Conservation (phyloP, 2,888 invertebrate species). For the Girardia tigrina region DNA sequence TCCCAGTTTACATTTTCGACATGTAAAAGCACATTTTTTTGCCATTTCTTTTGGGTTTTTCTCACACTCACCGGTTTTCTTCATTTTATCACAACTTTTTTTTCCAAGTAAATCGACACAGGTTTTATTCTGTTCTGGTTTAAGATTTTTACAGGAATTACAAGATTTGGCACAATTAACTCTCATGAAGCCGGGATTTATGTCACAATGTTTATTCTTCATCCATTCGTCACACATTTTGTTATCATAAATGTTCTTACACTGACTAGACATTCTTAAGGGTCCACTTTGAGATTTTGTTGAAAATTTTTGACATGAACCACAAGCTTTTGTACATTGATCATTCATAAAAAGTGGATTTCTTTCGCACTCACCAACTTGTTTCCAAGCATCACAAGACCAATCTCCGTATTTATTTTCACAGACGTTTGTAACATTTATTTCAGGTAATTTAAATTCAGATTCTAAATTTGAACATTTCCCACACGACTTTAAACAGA, state of each 20-base stretch:
- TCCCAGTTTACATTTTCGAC: background rate
- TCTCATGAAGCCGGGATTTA: background rate
- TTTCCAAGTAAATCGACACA: background rate
- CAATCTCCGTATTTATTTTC: constrained; percentile 17
- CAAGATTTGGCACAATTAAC: background rate
- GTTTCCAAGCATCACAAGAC: background rate
- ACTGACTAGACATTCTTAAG: background rate
- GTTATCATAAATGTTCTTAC: background rate
- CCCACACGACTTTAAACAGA: background rate
- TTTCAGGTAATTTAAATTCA: background rate
- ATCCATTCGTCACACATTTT: background rate
- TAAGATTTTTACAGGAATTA: background rate
- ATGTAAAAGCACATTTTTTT: background rate
- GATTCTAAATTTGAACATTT: background rate
- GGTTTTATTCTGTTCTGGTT: background rate
- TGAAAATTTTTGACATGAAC: background rate
- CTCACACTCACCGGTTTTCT: background rate
- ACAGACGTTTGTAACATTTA: background rate
- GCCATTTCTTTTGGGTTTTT: background rate
- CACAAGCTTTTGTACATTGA: background rate
- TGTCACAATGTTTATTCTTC: background rate
- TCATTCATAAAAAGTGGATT: constrained; percentile 13
- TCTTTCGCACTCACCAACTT: constrained; percentile 21
- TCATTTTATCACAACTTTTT: background rate
- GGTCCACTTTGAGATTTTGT: background rate